A percentile compares a stretch with the other conserved stretches of the same genome.
Evolutionary conservation across 2,797 vertebrate genomes (phyloP).

Genomic region (Sebastes vulpes): DNA sequence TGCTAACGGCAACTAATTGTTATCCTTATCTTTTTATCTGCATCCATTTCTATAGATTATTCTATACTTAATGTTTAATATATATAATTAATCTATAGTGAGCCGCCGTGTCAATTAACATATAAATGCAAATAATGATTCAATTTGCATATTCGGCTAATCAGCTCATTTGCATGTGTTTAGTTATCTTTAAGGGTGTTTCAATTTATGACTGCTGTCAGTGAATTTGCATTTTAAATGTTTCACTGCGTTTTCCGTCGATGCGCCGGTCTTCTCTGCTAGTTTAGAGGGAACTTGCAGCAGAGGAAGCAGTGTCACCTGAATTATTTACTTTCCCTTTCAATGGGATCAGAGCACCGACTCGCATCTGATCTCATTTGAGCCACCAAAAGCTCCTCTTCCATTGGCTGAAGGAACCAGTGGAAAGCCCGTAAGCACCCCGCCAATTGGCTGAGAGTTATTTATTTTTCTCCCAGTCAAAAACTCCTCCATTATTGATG

Average conservation of each 20-base stretch:
- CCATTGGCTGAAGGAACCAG: slow-evolving; percentile 50
- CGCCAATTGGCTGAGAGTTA: slow-evolving; percentile 63
- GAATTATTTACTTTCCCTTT: slow-evolving; percentile 80
- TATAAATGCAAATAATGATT: slow-evolving; percentile 79
- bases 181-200: slow-evolving; percentile 73
- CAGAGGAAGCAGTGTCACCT: slow-evolving; percentile 57
- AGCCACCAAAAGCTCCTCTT: slow-evolving; percentile 31
- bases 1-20: slow-evolving; percentile 55
- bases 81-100: slow-evolving; percentile 66
- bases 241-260: slow-evolving; percentile 20
- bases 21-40: slow-evolving; percentile 67
- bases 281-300: slow-evolving; percentile 46
- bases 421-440: slow-evolving; percentile 21
- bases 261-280: slow-evolving; percentile 6
- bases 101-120: slow-evolving; percentile 71
- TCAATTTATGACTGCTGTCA: slow-evolving; percentile 67
- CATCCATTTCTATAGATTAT: slow-evolving; percentile 58
- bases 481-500: slow-evolving; percentile 79
- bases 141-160: slow-evolving; percentile 73
- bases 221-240: slow-evolving; percentile 69
- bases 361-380: slow-evolving; percentile 68
- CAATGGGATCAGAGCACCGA: slow-evolving; percentile 62
- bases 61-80: slow-evolving; percentile 57
- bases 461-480: slow-evolving; percentile 71
- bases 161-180: slow-evolving; percentile 81